Percentiles rank a stretch among this genome's conserved stretches.
Conservation (phyloP, 2,113 vertebrate species). For the Corythoichthys intestinalis region DNA sequence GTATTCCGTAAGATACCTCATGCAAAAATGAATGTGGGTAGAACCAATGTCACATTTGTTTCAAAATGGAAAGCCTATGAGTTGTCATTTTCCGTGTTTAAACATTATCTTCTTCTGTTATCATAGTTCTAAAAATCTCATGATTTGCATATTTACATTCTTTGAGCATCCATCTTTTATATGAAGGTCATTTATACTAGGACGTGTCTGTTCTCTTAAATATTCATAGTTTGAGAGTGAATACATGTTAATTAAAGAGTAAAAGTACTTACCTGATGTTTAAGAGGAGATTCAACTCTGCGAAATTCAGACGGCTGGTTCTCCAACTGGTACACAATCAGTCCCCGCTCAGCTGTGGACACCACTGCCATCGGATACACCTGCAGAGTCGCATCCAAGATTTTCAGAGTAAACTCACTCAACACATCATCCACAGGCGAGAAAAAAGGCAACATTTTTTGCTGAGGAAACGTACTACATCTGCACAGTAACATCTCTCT, state of each 20-base stretch:
- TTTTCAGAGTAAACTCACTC: not conserved
- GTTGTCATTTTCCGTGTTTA: too few species aligned
- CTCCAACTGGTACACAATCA: conserved; percentile 96
- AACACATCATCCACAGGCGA: not conserved
- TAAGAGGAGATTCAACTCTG: conserved; percentile 95
- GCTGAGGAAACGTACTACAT: conserved; percentile 80
- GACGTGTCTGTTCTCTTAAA: too few species aligned
- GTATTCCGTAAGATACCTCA: too few species aligned
- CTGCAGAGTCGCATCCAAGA: conserved; percentile 54
- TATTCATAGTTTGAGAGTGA: not conserved
- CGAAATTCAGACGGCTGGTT: conserved; percentile 96
- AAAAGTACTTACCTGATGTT: conserved; percentile 83
- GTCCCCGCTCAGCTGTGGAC: conserved; percentile 91
- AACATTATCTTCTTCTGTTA: too few species aligned
- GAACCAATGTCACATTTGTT: too few species aligned
- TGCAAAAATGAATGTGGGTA: too few species aligned
- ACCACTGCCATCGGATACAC: conserved; percentile 98
- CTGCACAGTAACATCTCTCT: conserved; percentile 96
- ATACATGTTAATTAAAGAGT: not conserved
- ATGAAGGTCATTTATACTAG: too few species aligned
- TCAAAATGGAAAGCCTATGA: too few species aligned
- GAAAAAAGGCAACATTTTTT: not conserved
- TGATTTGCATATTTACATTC: too few species aligned
- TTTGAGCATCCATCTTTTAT: too few species aligned
- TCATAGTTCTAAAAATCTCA: too few species aligned